These are phyloP conservation scores for Microctonus brassicae DNA, from an alignment of 2,888 invertebrate species.

Conservation along the genomic window DNA sequence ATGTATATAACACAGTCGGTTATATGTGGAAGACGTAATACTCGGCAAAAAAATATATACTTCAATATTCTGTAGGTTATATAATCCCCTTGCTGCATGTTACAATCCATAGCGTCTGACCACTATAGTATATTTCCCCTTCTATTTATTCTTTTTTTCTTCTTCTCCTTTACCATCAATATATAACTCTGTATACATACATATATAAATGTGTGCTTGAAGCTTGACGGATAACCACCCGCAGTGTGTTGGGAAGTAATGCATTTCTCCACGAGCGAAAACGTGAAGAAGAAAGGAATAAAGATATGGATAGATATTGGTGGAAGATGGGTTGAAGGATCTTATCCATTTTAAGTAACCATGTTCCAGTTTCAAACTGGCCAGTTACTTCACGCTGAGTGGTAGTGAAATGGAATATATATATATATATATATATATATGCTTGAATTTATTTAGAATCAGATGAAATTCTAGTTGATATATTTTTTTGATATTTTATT, in stretches of 20 bases:
- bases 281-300: conserved; percentile 43
- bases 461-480: not conserved
- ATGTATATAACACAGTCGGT: not conserved
- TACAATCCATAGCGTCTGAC: not conserved
- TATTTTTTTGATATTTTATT: not conserved
- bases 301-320: conserved; percentile 53
- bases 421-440: not conserved
- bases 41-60: conserved; percentile 7
- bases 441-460: not conserved
- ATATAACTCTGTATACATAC: not conserved
- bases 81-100: not conserved
- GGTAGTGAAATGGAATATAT: not conserved
- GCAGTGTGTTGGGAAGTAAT: conserved; percentile 16
- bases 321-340: conserved; percentile 45
- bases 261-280: conserved; percentile 10
- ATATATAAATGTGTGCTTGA: not conserved
- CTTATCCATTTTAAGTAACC: conserved; percentile 59
- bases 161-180: not conserved
- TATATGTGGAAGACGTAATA: conserved; percentile 27
- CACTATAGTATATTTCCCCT: not conserved
- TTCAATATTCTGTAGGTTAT: conserved; percentile 24
- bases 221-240: conserved; percentile 19
- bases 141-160: not conserved
- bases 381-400: conserved; percentile 16
- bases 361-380: conserved; percentile 43